Conservation (phyloP, 2,113 vertebrate species). For the Microtus richardsoni region DNA sequence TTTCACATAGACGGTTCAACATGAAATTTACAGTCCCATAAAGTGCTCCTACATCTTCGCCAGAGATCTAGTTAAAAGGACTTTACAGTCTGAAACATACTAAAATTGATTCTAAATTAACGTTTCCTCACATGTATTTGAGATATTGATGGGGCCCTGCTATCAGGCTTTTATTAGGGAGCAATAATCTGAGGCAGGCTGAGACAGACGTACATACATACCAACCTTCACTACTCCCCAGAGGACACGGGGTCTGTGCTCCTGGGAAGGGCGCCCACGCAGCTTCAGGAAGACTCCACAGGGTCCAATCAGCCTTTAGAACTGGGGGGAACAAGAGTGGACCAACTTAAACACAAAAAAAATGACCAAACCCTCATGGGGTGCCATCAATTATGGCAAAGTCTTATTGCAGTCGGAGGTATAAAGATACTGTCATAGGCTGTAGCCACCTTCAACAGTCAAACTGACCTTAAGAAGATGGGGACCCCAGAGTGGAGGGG, state of each 20-base stretch:
- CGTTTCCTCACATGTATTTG: slow-evolving; percentile 84
- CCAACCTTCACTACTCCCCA: slow-evolving; percentile 63
- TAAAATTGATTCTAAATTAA: slow-evolving; percentile 90
- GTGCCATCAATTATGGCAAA: slow-evolving; percentile 23
- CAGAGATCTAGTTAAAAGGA: slow-evolving; percentile 90
- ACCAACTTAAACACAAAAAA: slow-evolving; percentile 45
- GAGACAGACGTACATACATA: slow-evolving; percentile 68
- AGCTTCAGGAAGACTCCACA: neutral
- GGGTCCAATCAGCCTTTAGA: slow-evolving; percentile 15
- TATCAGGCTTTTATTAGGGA: slow-evolving; percentile 83
- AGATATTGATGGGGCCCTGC: slow-evolving; percentile 81
- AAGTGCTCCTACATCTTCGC: slow-evolving; percentile 85
- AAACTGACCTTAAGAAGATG: neutral
- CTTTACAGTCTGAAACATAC: slow-evolving; percentile 89
- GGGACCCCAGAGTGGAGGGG: neutral
- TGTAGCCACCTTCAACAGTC: neutral
- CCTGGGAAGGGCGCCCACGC: slow-evolving; percentile 5
- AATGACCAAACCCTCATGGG: slow-evolving; percentile 32
- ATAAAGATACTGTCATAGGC: slow-evolving; percentile 10
- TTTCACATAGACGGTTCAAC: slow-evolving; percentile 84
- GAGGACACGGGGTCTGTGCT: slow-evolving; percentile 58
- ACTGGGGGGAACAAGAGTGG: neutral
- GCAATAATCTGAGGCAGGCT: slow-evolving; percentile 71
- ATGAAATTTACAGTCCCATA: slow-evolving; percentile 89
- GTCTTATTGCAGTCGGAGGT: neutral